phyloP scores from a whole-genome alignment of 1,140 invertebrate species.

The Pemphigus obesinymphae region DNA sequence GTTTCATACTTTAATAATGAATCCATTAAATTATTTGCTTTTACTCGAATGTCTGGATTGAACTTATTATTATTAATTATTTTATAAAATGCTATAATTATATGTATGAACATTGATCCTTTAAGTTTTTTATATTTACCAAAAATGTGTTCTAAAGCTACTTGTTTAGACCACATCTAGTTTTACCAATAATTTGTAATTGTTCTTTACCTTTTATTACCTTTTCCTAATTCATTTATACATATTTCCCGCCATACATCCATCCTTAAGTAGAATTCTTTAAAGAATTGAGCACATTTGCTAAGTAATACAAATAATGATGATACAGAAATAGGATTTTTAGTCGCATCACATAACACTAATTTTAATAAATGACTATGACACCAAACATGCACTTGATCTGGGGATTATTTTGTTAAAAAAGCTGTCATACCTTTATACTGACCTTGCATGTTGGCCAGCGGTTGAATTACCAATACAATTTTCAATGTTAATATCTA shows the following conservation, averaged over 20 bases:
- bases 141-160: neutral
- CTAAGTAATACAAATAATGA: neutral
- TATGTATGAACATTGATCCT: neutral
- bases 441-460: neutral
- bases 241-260: neutral
- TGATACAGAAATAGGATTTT: neutral
- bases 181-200: neutral
- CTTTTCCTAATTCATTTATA: neutral
- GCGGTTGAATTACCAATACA: conserved; percentile 3
- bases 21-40: neutral
- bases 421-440: neutral
- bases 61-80: neutral
- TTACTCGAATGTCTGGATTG: neutral
- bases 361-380: neutral
- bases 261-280: neutral
- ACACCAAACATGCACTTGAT: neutral
- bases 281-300: neutral
- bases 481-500: neutral
- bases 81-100: neutral
- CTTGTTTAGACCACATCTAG: neutral
- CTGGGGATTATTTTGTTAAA: neutral
- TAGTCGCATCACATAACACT: neutral
- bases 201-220: neutral
- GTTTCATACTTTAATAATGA: neutral
- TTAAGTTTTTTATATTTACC: neutral